Conservation (phyloP, 1,140 invertebrate species). For the Zelostemma sp. region DNA sequence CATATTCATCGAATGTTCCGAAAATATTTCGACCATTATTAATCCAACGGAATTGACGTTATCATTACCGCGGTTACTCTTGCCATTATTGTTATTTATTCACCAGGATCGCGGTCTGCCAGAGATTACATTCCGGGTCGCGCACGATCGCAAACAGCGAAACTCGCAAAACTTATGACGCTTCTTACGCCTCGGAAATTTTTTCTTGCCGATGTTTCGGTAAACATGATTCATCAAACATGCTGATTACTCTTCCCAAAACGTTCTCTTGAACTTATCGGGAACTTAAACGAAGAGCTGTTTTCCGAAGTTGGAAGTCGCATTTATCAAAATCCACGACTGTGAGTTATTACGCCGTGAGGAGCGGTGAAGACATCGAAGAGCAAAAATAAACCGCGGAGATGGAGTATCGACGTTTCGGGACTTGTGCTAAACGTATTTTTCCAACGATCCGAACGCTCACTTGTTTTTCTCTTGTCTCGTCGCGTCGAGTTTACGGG, state of each 20-base stretch:
- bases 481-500: slow-evolving; percentile 24
- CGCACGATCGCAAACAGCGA: too few relatives aligned
- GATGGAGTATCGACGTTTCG: slow-evolving; percentile 41
- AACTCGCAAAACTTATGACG: background rate
- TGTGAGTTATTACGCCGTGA: slow-evolving; percentile 38
- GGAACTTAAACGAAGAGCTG: slow-evolving; percentile 22
- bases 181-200: background rate
- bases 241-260: slow-evolving; percentile 5
- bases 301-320: slow-evolving; percentile 3
- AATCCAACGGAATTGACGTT: slow-evolving; percentile 43
- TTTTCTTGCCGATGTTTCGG: background rate
- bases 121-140: too few relatives aligned
- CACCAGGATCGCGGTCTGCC: too few relatives aligned
- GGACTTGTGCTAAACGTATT: slow-evolving; percentile 40
- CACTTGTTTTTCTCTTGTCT: slow-evolving; percentile 34
- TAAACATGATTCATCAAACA: slow-evolving; percentile 14
- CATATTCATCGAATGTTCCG: background rate
- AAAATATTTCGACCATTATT: slow-evolving; percentile 18
- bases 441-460: slow-evolving; percentile 26
- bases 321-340: slow-evolving; percentile 43
- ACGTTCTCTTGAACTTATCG: slow-evolving; percentile 32
- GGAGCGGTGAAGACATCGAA: slow-evolving; percentile 39
- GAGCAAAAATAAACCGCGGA: slow-evolving; percentile 41
- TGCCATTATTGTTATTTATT: background rate
- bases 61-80: slow-evolving; percentile 27